Evolutionary conservation across 2,113 vertebrate species (phyloP), one percentile per base, ranked within the genome.

Genomic region (Clarias batrachus): DNA sequence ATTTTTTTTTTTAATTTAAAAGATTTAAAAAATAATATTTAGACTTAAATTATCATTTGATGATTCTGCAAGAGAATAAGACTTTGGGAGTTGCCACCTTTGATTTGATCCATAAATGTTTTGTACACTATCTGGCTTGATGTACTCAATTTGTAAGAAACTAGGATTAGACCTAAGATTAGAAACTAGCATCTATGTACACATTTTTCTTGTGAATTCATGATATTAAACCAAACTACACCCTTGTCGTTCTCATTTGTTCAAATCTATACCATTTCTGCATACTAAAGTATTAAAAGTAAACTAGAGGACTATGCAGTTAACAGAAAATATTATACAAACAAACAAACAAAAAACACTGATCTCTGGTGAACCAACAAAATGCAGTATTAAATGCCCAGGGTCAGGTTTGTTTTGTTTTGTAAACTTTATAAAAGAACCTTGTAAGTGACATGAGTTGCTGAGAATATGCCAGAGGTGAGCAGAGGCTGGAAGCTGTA

Each of bases 401-500:
- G 33, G 23, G 12, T 41, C 4, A 30, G 23, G 57, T 30, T 19
- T 57, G 33, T 63, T 85, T 77, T 37, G 11, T 71, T 13, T 9
- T 19, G 13, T 17, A 63, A 62, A 77, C 9, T 48, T 59, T 30
- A 48, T 48, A 48, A 48, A 48, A 8, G 4, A 37, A 54, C n/a
- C 30, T 27, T 56, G 27, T 19, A 52, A 54, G 8, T 65, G 41
- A 33, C 56, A 17, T 17, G 37, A 68, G 76, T 57, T 86, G 63
- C 59, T 70, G 21, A 86, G 81, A 77, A 82, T 59, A 88, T 82
- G 77, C 85, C 83, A 87, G 86, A 71, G 78, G 88, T 90, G 86
- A 86, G 83, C 23, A 48, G 81, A 74, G 86, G 68, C 89, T 48
- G 85, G 63, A 41, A 66, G 86, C 84, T 94, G 94, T 94, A 93